Percentiles rank a stretch among this genome's conserved stretches.
Evolutionary conservation across 23 tunicate genomes (phyloP).

Genomic region (Ciona savignyi): DNA sequence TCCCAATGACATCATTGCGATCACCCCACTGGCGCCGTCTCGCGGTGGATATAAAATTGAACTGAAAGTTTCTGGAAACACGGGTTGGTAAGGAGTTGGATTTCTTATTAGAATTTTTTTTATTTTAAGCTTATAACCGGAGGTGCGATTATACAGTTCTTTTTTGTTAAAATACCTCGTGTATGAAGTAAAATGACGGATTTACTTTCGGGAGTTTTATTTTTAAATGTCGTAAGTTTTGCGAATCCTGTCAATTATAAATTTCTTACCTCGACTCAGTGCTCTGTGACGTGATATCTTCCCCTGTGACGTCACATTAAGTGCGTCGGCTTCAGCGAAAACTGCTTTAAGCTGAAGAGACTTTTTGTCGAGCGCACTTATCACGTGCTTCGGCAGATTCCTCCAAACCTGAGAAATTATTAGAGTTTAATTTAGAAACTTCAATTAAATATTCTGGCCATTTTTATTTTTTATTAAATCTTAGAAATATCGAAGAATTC

Average conservation of each 20-base stretch:
- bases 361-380: constrained; percentile 24
- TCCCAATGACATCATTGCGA: constrained; percentile 52
- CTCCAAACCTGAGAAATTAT: constrained; percentile 47
- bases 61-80: constrained; percentile 60
- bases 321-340: not conserved
- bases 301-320: constrained; percentile 17
- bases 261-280: constrained; percentile 16
- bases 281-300: constrained; percentile 19
- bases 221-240: too few relatives aligned
- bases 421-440: not conserved
- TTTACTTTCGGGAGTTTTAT: too few relatives aligned
- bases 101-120: not conserved
- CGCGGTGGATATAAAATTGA: constrained; percentile 25
- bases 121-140: not conserved
- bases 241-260: too few relatives aligned
- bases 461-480: too few relatives aligned
- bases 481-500: too few relatives aligned
- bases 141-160: too few relatives aligned
- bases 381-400: constrained; percentile 41
- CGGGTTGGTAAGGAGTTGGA: not conserved
- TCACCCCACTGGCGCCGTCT: constrained; percentile 54
- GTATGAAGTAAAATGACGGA: too few relatives aligned
- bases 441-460: not conserved
- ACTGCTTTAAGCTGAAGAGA: constrained; percentile 11
- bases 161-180: too few relatives aligned